Percentiles rank a stretch among this genome's conserved stretches.
These are phyloP conservation scores for Sminthurinus aureus DNA, from an alignment of 2,888 invertebrate species.

Conservation along the genomic window DNA sequence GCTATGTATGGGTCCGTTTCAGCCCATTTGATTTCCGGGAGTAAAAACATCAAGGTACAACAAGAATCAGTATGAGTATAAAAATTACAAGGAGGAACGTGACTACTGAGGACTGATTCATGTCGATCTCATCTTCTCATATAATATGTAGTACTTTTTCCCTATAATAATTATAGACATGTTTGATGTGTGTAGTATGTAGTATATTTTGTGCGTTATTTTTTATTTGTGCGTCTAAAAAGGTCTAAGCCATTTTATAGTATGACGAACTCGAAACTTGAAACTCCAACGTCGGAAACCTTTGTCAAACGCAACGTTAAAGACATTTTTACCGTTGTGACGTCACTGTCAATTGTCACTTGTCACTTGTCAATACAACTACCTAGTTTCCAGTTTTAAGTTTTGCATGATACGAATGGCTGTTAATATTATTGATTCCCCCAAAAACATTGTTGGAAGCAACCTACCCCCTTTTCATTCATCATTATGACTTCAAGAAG, in stretches of 20 bases:
- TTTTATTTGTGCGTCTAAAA: no score
- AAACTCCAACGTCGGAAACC: background rate
- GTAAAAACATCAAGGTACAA: background rate
- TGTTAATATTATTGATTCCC: background rate
- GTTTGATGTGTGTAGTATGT: no score
- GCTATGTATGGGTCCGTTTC: background rate
- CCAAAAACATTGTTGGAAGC: background rate
- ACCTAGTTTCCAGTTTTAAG: no score
- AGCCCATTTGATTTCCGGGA: constrained; percentile 30
- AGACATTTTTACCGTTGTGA: background rate
- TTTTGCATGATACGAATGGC: background rate
- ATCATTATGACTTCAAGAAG: background rate
- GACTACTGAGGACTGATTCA: background rate
- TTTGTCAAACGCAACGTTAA: background rate
- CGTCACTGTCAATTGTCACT: background rate
- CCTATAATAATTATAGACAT: no score
- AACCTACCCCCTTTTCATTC: background rate
- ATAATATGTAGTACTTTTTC: no score
- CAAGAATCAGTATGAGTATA: background rate
- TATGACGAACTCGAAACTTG: background rate
- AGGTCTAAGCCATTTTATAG: background rate
- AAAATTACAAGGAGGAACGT: background rate
- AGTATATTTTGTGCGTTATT: no score
- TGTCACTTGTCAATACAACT: background rate
- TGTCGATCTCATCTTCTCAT: background rate